Evolutionary conservation across 2,113 vertebrate species (phyloP).

Genomic region (Gulo gulo): DNA sequence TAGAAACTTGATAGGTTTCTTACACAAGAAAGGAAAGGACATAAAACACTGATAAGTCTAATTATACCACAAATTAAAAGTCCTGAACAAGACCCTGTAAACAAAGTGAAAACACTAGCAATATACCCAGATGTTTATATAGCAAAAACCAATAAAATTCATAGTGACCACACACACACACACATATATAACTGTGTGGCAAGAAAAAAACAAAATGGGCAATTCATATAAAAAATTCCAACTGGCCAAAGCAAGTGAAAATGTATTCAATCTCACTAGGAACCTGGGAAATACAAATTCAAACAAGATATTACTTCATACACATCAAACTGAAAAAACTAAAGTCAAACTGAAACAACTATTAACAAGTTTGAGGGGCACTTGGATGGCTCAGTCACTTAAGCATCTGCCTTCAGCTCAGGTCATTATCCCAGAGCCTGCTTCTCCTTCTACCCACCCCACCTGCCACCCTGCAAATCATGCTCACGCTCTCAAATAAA

Average conservation of each 20-base stretch:
- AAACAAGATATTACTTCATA: background rate
- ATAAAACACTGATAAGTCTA: background rate
- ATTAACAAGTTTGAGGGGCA: background rate
- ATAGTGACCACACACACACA: background rate
- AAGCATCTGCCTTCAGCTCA: background rate
- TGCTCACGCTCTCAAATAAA: background rate
- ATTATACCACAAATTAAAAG: background rate
- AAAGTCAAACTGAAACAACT: conserved; percentile 27
- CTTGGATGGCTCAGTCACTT: background rate
- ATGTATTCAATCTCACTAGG: background rate
- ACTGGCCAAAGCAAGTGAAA: background rate
- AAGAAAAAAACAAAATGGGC: background rate
- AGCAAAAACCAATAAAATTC: background rate
- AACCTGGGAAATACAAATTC: background rate
- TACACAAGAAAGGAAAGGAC: background rate
- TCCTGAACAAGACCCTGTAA: background rate
- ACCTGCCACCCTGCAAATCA: background rate
- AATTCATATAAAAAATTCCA: background rate
- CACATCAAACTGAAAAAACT: background rate
- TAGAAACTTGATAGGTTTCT: background rate
- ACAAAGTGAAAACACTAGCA: background rate
- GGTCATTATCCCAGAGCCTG: background rate
- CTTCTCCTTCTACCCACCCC: background rate
- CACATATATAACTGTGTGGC: background rate
- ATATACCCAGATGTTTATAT: background rate